Conservation (phyloP, 2,888 invertebrate species). For the Drosophila tanythrix region DNA sequence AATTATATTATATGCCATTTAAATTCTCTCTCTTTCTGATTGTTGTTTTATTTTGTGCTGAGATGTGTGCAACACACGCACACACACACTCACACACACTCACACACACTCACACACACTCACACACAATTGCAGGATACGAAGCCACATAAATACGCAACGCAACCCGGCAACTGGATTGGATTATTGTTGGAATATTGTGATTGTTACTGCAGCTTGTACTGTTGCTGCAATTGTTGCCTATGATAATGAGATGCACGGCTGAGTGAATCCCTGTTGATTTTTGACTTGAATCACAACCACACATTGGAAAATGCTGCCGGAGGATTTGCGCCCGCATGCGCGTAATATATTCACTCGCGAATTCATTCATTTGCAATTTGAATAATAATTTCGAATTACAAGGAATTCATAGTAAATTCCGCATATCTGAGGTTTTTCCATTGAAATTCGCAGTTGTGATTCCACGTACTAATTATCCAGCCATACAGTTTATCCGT, state of each 20-base stretch:
- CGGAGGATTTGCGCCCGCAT: background rate
- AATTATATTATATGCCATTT: constrained; percentile 24
- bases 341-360: constrained; percentile 1
- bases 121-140: constrained; percentile 21
- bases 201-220: constrained; percentile 5
- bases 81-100: constrained; percentile 4
- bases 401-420: background rate
- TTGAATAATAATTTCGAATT: constrained; percentile 22
- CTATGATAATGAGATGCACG: constrained; percentile 38
- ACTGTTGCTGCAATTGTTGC: background rate
- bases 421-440: background rate
- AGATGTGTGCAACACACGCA: constrained; percentile 1
- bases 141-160: constrained; percentile 10
- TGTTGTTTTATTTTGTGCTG: background rate
- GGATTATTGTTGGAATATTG: constrained; percentile 1
- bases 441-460: background rate
- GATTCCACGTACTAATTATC: background rate
- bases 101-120: background rate
- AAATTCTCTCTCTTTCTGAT: constrained; percentile 2
- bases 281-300: constrained; percentile 12
- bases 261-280: constrained; percentile 28
- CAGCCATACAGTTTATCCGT: too few relatives aligned
- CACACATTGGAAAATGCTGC: background rate
- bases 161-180: background rate
- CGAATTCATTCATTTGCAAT: constrained; percentile 16